Conservation (phyloP, 2,113 vertebrate species). For the Junco hyemalis region DNA sequence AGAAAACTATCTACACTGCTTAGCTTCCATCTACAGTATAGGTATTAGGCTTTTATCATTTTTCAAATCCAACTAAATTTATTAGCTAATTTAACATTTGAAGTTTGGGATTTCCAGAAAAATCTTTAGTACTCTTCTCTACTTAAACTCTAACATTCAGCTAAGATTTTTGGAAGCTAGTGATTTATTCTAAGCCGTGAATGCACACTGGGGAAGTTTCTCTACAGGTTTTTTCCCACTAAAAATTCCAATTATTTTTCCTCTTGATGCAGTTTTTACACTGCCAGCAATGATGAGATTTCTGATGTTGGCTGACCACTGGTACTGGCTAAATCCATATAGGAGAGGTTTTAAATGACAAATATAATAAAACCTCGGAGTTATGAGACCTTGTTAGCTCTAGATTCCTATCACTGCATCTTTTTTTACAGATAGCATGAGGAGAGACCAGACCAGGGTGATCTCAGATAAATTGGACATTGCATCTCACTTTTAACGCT, state of each 20-base stretch:
- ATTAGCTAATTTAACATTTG: background rate
- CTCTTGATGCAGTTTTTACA: background rate
- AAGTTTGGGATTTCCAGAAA: background rate
- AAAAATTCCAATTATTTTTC: background rate
- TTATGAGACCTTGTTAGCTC: background rate
- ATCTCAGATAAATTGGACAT: background rate
- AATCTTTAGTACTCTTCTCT: background rate
- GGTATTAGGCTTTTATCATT: background rate
- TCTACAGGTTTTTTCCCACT: background rate
- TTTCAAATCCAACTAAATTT: background rate
- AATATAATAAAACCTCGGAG: background rate
- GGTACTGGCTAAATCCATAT: background rate
- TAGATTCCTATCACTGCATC: background rate
- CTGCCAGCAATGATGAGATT: background rate
- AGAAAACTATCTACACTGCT: background rate
- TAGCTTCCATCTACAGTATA: background rate
- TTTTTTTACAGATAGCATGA: background rate
- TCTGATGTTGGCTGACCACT: background rate
- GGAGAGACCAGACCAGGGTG: background rate
- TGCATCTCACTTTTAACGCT: background rate
- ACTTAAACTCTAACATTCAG: background rate
- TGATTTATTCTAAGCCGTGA: background rate
- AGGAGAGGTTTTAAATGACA: background rate
- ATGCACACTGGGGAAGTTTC: background rate
- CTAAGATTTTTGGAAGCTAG: background rate